These are phyloP conservation scores for Iselma pallidipennis DNA, from an alignment of 2,888 invertebrate species.

Conservation along the genomic window DNA sequence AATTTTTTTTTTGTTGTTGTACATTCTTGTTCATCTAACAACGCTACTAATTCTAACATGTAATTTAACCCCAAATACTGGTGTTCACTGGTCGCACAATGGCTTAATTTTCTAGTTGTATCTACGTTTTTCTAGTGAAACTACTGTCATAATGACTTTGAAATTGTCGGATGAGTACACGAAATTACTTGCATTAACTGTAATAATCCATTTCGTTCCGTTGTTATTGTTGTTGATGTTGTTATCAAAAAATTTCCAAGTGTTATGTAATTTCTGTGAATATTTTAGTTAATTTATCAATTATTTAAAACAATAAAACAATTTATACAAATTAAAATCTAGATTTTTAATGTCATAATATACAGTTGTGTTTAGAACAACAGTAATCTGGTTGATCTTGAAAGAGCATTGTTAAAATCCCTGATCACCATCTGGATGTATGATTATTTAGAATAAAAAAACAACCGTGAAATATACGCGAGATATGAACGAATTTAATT, in stretches of 20 bases:
- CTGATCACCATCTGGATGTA: too few relatives aligned
- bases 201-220: slow-evolving; percentile 10
- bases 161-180: slow-evolving; percentile 17
- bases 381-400: too few relatives aligned
- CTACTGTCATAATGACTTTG: slow-evolving; percentile 13
- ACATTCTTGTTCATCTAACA: too few relatives aligned
- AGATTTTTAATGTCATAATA: slow-evolving; percentile 5
- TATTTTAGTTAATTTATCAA: slow-evolving; percentile 1
- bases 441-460: too few relatives aligned
- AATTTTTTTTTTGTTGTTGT: too few relatives aligned
- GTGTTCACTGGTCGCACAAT: neutral
- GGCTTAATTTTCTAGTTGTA: neutral
- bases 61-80: slow-evolving; percentile 1
- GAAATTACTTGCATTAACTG: slow-evolving; percentile 22
- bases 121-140: slow-evolving; percentile 1
- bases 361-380: too few relatives aligned
- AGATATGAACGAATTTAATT: too few relatives aligned
- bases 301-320: neutral
- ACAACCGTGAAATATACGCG: too few relatives aligned
- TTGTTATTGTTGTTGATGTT: slow-evolving; percentile 2
- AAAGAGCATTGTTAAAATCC: too few relatives aligned
- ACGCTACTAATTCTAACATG: neutral
- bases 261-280: neutral
- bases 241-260: neutral
- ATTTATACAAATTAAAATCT: slow-evolving; percentile 5